Evolutionary conservation across 2,113 vertebrate species (phyloP), one percentile per base, ranked within the genome.

Genomic region (Elanus axillaris): DNA sequence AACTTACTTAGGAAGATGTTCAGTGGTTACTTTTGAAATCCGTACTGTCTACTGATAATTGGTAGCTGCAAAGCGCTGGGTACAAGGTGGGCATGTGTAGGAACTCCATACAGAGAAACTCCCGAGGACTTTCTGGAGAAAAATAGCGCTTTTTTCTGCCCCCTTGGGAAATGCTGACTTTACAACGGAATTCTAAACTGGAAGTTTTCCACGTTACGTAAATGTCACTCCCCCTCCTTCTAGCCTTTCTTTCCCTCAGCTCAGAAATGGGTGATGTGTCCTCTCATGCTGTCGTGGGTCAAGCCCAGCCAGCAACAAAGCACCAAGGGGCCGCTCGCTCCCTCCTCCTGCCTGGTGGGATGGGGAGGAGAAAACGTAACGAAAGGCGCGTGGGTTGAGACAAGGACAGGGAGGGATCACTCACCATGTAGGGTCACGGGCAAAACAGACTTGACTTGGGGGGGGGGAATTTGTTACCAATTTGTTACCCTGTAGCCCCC

Each of bases 181-280:
- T 40, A 45, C 22, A 47, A 5, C 1, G 3, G 26, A 67, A 58
- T 77, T 91, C 25, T 6, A 68, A 42, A 68, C 4, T 11, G 27
- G 12, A 42, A 34, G 14, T 40, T 82, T 59, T 18, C 13, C 3
- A 2, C 13, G 20, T 64, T 59, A 13, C 17, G 20, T 55, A 26
- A 47, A 32, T 31, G 19, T 20, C 21, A 6, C 11, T 62, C 12
- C 55, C 16, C 47, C n/a, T 38, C 6, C 23, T 23, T 6, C 25
- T 47, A 16, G 45, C 23, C 7, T 31, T 26, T 19, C 32, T 20
- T 13, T 3, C 27, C 22, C n/a, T 19, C 27, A 13, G 7, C 52
- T 67, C 27, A 66, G 52, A 23, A 45, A 32, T 3, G 4, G 32
- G 20, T 23, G 31, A 13, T 36, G 5, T 0, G 0, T 34, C 50